Conservation (phyloP, 2,113 vertebrate genomes). For the Nematolebias whitei region DNA sequence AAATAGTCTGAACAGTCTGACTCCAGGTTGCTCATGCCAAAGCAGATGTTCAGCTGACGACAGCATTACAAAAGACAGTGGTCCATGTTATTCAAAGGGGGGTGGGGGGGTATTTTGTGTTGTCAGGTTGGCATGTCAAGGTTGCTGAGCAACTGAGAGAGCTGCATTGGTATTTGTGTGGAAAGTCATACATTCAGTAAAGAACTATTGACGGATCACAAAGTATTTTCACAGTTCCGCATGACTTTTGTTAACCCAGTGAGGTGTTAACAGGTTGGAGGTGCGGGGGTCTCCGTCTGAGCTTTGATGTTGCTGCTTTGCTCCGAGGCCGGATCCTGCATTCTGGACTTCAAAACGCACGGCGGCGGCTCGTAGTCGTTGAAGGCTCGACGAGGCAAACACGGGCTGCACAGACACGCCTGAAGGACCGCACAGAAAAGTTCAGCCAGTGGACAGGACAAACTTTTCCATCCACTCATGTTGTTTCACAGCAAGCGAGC, state of each 20-base stretch:
- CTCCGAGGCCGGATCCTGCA: slow-evolving; percentile 84
- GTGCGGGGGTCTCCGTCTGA: slow-evolving; percentile 84
- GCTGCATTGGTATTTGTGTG: slow-evolving; percentile 24
- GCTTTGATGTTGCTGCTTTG: slow-evolving; percentile 87
- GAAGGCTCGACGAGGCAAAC: slow-evolving; percentile 82
- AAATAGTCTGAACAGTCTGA: slow-evolving; percentile 62
- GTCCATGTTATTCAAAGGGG: background rate
- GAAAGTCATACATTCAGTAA: slow-evolving; percentile 29
- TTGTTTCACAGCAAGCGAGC: slow-evolving; percentile 12
- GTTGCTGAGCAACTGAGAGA: slow-evolving; percentile 23
- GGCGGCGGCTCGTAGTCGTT: slow-evolving; percentile 86
- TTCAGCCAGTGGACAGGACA: slow-evolving; percentile 31
- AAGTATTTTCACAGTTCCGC: slow-evolving; percentile 28
- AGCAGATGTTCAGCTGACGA: slow-evolving; percentile 75
- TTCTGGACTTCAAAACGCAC: slow-evolving; percentile 91
- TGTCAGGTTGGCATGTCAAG: slow-evolving; percentile 31
- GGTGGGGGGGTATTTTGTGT: slow-evolving; percentile 33
- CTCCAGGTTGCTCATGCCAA: slow-evolving; percentile 67
- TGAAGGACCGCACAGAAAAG: slow-evolving; percentile 75
- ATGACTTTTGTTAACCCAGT: slow-evolving; percentile 43
- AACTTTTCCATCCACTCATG: slow-evolving; percentile 13
- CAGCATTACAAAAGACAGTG: slow-evolving; percentile 56
- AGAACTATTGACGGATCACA: slow-evolving; percentile 31
- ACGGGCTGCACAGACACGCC: slow-evolving; percentile 89
- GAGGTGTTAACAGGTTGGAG: slow-evolving; percentile 74